phyloP scores from a whole-genome alignment of 2,113 vertebrate genomes.

The Paradoxurus hermaphroditus region DNA sequence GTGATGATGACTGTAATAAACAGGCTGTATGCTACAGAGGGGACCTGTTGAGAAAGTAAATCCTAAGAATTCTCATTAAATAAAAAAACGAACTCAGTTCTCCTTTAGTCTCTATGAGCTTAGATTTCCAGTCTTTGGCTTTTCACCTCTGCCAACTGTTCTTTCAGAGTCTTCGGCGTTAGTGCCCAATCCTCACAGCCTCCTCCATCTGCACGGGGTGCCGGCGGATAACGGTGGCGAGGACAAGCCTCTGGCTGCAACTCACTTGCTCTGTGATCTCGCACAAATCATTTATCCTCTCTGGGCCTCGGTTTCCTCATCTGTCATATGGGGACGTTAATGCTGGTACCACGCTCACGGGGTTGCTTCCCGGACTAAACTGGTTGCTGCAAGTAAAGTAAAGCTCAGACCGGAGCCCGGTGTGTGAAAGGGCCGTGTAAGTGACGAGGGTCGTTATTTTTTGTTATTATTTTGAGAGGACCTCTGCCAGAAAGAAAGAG shows the following conservation, averaged over 20 bases:
- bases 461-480: neutral
- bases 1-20: neutral
- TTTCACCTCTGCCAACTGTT: neutral
- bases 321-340: neutral
- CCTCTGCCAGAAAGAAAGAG: neutral
- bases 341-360: accelerated
- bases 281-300: neutral
- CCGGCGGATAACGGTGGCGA: accelerated
- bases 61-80: neutral
- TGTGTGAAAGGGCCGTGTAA: accelerated
- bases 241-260: neutral
- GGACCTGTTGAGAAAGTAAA: neutral
- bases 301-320: neutral
- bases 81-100: neutral
- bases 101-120: neutral
- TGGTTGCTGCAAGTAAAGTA: neutral
- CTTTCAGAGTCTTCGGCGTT: neutral
- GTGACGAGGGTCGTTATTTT: accelerated
- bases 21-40: neutral
- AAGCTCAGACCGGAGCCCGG: neutral
- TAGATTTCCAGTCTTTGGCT: neutral
- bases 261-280: neutral
- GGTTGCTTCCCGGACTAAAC: neutral
- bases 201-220: accelerated
- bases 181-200: accelerated